Evolutionary conservation across 37 sponge, comb jelly and placozoan species (phyloP).

Genomic region (Haliclona indistincta): DNA sequence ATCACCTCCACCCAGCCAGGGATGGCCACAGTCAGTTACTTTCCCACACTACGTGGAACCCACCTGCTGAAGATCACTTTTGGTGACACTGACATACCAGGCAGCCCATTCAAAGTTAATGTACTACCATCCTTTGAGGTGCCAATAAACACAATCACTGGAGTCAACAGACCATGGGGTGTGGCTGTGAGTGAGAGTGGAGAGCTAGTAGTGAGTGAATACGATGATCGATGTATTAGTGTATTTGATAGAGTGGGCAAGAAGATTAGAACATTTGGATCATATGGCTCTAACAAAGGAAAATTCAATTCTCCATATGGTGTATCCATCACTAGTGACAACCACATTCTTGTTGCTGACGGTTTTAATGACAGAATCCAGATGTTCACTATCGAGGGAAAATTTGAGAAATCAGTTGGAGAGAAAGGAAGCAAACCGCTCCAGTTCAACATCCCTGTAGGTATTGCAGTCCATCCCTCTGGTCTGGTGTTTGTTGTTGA

Average conservation of each 20-base stretch:
- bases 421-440: constrained; percentile 20
- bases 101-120: constrained; percentile 40
- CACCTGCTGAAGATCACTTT: constrained; percentile 24
- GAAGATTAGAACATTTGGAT: background rate
- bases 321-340: background rate
- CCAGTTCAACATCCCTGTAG: constrained; percentile 34
- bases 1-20: too few relatives aligned
- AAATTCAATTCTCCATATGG: constrained; percentile 1
- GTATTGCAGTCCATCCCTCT: constrained; percentile 28
- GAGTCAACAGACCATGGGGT: background rate
- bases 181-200: background rate
- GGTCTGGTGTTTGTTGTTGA: constrained; percentile 48
- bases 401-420: constrained; percentile 35
- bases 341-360: background rate
- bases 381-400: constrained; percentile 54
- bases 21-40: too few relatives aligned
- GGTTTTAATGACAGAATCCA: constrained; percentile 25
- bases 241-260: background rate
- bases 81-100: constrained; percentile 13
- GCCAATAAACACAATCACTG: background rate
- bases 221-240: background rate
- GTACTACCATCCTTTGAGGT: background rate
- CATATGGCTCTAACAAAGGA: background rate
- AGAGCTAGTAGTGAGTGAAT: background rate
- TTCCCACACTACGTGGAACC: background rate